These are phyloP conservation scores for Eudiplozoon nipponicum DNA, from an alignment of 2,888 invertebrate genomes.

Conservation along the genomic window DNA sequence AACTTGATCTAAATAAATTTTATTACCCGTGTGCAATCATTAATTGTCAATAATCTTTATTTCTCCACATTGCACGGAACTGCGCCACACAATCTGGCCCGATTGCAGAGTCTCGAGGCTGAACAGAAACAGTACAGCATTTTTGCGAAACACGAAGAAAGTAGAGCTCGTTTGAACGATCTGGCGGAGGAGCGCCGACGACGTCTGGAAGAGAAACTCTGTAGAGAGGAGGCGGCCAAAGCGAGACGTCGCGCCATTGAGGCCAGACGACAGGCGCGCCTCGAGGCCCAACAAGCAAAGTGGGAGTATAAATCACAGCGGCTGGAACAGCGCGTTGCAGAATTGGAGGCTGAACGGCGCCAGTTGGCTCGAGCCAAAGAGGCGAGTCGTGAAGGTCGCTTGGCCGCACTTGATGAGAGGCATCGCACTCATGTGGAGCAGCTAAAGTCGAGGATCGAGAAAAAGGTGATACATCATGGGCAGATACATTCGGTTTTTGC, in stretches of 20 bases:
- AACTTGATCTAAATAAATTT: too few species aligned
- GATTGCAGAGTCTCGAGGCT: constrained; percentile 1
- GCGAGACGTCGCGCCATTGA: not conserved
- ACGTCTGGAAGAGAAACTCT: not conserved
- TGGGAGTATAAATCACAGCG: too few species aligned
- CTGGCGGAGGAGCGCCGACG: not conserved
- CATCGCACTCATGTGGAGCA: not conserved
- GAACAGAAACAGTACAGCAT: not conserved
- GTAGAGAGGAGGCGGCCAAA: not conserved
- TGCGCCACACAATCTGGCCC: too few species aligned
- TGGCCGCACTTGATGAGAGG: not conserved
- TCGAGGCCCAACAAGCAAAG: not conserved
- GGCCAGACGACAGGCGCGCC: not conserved
- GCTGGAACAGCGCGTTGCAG: not conserved
- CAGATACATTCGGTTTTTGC: too few species aligned
- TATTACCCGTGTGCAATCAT: too few species aligned
- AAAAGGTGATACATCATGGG: not conserved
- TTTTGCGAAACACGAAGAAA: not conserved
- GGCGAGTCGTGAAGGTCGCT: not conserved
- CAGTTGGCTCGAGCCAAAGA: not conserved
- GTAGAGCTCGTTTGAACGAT: not conserved
- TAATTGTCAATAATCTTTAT: too few species aligned
- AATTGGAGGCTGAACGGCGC: not conserved
- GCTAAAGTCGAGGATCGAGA: not conserved
- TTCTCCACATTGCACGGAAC: too few species aligned